Conservation (phyloP, 2,113 vertebrate species). For the Octodon degus region DNA sequence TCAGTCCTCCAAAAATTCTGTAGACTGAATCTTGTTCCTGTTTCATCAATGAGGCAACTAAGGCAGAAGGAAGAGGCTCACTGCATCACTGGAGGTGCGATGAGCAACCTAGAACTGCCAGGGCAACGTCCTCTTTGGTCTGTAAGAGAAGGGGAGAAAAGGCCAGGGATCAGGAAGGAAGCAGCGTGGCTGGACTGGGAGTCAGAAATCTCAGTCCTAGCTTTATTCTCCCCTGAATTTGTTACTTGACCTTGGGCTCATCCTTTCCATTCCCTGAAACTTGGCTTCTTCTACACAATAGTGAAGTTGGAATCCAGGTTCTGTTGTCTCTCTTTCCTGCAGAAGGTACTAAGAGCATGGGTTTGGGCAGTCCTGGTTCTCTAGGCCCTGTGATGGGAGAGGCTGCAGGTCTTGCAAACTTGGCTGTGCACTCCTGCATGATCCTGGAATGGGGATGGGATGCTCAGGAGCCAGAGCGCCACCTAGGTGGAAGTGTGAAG, state of each 20-base stretch:
- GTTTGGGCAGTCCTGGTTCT: neutral
- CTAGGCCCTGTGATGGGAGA: neutral
- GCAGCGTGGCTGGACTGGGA: neutral
- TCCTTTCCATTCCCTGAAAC: neutral
- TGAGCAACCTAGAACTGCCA: neutral
- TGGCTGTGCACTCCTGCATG: neutral
- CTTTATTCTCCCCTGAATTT: neutral
- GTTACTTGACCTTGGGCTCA: slow-evolving; percentile 57
- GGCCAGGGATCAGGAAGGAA: neutral
- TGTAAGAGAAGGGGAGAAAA: slow-evolving; percentile 7
- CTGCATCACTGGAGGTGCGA: neutral
- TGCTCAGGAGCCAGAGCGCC: neutral
- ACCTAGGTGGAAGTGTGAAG: neutral
- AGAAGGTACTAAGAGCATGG: neutral
- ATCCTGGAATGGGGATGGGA: neutral
- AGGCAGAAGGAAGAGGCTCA: neutral
- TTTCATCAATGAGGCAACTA: neutral
- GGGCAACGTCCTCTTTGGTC: neutral
- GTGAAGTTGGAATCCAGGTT: neutral
- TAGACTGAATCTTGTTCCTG: neutral
- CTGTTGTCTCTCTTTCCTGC: neutral
- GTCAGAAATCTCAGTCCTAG: neutral
- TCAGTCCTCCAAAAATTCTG: neutral
- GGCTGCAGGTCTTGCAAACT: neutral
- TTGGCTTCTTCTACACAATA: neutral